Evolutionary conservation across 2,113 vertebrate genomes (phyloP), one percentile per base, ranked within the genome.

Genomic region (Dendrocopos noguchii): DNA sequence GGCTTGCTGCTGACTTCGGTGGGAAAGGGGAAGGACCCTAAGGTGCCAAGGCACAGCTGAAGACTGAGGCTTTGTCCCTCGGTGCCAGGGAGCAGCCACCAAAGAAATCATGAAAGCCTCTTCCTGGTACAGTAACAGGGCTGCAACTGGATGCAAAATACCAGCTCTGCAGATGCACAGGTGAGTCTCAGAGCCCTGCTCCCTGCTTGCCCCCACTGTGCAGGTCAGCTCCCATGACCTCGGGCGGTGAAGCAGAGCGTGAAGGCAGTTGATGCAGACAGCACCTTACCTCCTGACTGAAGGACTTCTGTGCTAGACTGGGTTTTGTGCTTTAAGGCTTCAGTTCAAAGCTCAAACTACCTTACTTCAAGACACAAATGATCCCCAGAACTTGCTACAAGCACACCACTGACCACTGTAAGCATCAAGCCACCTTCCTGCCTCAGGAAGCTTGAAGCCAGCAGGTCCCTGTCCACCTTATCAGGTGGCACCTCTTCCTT

Each of bases 381-480:
- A 61, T 36, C 52, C 80, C n/a, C 44, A 57, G 61, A 68, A 66
- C 44, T 80, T 0, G 0, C 50, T 46, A 4, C 9, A 33, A 55
- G 34, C 29, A 57, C 46, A 28, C n/a, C 2, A 3, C 5, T 44
- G 29, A 5, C 27, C 27, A 21, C 27, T 71, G 70, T 19, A 56
- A 59, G 47, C 31, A 16, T 8, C 67, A 44, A 57, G 36, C 63
- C 5, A 1, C 34, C 10, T 27, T 76, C 33, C 50, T 46, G 25
- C 56, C 55, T 61, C 8, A 28, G 10, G 34, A 68, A 81, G 39
- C 57, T 18, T n/a, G 59, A 53, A 15, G 72, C 72, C 29, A 71
- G 21, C 0, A 3, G 39, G 44, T 68, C 12, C 4, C n/a, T 36
- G 12, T 22, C 44, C 50, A 53, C 34, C 10, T 29, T 0, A 0